These are phyloP conservation scores for Anomalospiza imberbis DNA, from an alignment of 2,797 vertebrate genomes.

Conservation along the genomic window DNA sequence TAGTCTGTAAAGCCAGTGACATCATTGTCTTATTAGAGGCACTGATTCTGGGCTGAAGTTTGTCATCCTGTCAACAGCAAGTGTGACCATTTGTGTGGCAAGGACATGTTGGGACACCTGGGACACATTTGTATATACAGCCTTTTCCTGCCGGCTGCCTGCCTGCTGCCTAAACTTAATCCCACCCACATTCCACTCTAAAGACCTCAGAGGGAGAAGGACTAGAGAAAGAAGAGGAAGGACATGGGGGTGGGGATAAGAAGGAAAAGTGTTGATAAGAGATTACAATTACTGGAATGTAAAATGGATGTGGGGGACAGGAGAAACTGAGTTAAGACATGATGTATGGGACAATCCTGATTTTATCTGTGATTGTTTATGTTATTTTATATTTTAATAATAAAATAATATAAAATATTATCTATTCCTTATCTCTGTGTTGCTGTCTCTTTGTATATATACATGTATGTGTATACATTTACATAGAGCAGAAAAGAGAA, in stretches of 20 bases:
- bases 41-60: neutral
- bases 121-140: constrained; percentile 35
- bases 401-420: neutral
- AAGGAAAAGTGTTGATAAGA: neutral
- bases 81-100: constrained; percentile 14
- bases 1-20: neutral
- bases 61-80: constrained; percentile 23
- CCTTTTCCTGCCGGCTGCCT: constrained; percentile 36
- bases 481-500: neutral
- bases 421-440: neutral
- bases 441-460: neutral
- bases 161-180: neutral
- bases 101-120: constrained; percentile 37
- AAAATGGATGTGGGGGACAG: neutral
- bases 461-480: neutral
- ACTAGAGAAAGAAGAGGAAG: neutral
- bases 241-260: neutral
- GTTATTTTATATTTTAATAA: neutral
- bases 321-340: neutral
- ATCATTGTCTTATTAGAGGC: constrained; percentile 20
- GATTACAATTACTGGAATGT: neutral
- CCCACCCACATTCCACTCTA: neutral
- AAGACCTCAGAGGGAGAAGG: neutral
- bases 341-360: neutral
- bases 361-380: neutral